phyloP scores from a whole-genome alignment of 2,113 vertebrate species.

The Scomber japonicus region DNA sequence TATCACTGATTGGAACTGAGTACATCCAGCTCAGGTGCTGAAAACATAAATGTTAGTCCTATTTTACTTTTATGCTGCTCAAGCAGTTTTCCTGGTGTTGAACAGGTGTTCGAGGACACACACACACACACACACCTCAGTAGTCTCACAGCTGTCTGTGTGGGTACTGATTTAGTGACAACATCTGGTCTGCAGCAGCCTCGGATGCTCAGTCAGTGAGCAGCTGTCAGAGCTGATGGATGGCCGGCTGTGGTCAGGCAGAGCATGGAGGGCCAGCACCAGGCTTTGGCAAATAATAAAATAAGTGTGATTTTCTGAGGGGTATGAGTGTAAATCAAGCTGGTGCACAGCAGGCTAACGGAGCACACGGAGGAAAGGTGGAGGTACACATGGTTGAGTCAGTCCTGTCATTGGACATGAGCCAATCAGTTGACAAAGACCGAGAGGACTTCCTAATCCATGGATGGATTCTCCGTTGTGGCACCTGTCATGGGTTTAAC shows the following conservation, averaged over 20 bases:
- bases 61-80: background rate
- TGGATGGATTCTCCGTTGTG: background rate
- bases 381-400: background rate
- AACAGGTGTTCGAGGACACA: slow-evolving; percentile 33
- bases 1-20: no score
- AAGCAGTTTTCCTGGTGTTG: background rate
- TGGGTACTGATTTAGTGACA: slow-evolving; percentile 69
- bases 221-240: slow-evolving; percentile 65
- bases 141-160: slow-evolving; percentile 56
- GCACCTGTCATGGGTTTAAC: background rate
- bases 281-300: slow-evolving; percentile 52
- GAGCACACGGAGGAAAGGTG: background rate
- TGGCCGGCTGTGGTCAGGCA: slow-evolving; percentile 17
- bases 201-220: slow-evolving; percentile 43
- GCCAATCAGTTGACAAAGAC: background rate
- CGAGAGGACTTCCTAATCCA: background rate
- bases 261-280: background rate
- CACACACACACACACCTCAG: background rate
- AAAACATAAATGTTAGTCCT: no score
- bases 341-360: slow-evolving; percentile 12
- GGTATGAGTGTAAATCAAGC: slow-evolving; percentile 58
- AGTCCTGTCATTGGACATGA: background rate
- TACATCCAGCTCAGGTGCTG: no score
- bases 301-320: slow-evolving; percentile 42
- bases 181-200: slow-evolving; percentile 69